These are phyloP conservation scores for Ptychobarbus kaznakovi DNA, from an alignment of 2,797 vertebrate genomes.

Conservation along the genomic window DNA sequence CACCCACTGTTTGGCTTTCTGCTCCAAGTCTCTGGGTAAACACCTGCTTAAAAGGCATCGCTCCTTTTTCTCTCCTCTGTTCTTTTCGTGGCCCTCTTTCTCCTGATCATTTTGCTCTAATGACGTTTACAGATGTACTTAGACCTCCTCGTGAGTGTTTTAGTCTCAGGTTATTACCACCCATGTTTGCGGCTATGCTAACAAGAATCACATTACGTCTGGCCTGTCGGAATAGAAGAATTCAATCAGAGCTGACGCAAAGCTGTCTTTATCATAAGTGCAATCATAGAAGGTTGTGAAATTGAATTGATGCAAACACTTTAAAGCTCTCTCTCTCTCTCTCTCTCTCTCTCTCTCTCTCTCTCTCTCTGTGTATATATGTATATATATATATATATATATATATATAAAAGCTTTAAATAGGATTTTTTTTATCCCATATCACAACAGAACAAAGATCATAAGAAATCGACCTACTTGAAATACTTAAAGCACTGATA, in stretches of 20 bases:
- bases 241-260: constrained; percentile 45
- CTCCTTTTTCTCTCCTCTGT: constrained; percentile 18
- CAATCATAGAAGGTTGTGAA: neutral
- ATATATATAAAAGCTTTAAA: too few species aligned
- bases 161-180: constrained; percentile 51
- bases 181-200: constrained; percentile 53
- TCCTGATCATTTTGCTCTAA: constrained; percentile 77
- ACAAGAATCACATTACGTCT: constrained; percentile 19
- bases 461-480: too few species aligned
- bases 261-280: constrained; percentile 8
- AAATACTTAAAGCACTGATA: too few species aligned
- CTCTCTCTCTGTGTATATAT: too few species aligned
- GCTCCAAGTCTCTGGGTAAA: constrained; percentile 77
- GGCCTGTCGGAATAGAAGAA: neutral
- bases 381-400: too few species aligned
- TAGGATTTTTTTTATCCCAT: too few species aligned
- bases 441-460: too few species aligned
- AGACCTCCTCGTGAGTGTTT: constrained; percentile 57
- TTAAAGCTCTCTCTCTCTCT: too few species aligned
- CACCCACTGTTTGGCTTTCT: constrained; percentile 77
- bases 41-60: constrained; percentile 68
- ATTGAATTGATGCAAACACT: neutral
- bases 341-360: too few species aligned
- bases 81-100: constrained; percentile 60
- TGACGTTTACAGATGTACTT: constrained; percentile 81